Conservation (phyloP, 2,888 invertebrate genomes). For the Melanotus villosus region DNA sequence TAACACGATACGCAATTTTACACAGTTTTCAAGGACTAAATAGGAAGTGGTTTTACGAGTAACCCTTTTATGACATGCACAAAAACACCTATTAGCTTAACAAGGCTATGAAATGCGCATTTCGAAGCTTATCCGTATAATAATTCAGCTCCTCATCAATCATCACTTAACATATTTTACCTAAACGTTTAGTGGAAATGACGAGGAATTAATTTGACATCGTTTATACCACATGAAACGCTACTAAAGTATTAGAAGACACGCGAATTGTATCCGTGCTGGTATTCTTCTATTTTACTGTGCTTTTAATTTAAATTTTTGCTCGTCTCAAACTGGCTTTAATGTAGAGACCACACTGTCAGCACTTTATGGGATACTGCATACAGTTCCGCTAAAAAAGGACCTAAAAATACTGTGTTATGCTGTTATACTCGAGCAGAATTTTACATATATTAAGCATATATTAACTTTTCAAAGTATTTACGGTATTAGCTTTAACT, state of each 20-base stretch:
- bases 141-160: background rate
- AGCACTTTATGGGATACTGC: too few species aligned
- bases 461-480: too few species aligned
- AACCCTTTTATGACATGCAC: background rate
- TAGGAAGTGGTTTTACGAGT: background rate
- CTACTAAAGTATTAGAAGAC: background rate
- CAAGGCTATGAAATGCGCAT: background rate
- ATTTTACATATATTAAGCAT: too few species aligned
- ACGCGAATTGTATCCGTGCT: background rate
- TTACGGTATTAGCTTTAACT: too few species aligned
- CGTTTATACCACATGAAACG: background rate
- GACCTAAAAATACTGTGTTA: too few species aligned
- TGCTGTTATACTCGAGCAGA: too few species aligned
- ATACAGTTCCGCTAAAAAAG: too few species aligned
- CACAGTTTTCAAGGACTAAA: background rate
- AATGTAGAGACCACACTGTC: too few species aligned
- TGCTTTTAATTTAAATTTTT: background rate
- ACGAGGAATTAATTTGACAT: background rate
- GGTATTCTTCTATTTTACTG: too few species aligned
- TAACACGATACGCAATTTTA: too few species aligned
- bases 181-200: background rate
- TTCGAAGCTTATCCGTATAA: constrained; percentile 3
- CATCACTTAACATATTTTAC: constrained; percentile 1
- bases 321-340: too few species aligned
- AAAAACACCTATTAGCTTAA: constrained; percentile 3